phyloP scores from a whole-genome alignment of 2,888 invertebrate species.

The Phoronis australis region DNA sequence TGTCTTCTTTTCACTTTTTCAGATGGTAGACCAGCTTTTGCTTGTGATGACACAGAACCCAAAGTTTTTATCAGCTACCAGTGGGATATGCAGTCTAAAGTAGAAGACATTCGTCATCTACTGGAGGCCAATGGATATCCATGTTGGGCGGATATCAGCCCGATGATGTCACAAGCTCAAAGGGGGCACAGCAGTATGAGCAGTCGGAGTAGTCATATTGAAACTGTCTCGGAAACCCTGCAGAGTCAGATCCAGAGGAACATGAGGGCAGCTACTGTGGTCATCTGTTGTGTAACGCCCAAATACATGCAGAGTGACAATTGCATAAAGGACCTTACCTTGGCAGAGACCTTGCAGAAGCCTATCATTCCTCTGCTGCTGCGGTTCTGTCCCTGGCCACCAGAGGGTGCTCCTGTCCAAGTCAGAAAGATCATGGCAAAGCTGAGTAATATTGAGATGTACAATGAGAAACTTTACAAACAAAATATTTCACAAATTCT shows the following conservation, averaged over 20 bases:
- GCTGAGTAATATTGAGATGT: slow-evolving; percentile 37
- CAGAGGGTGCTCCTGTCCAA: slow-evolving; percentile 39
- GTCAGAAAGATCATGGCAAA: slow-evolving; percentile 37
- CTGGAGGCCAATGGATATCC: slow-evolving; percentile 33
- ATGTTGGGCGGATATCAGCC: slow-evolving; percentile 44
- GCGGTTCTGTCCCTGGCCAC: slow-evolving; percentile 37
- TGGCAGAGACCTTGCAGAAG: slow-evolving; percentile 43
- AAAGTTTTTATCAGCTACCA: slow-evolving; percentile 46
- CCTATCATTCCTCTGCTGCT: slow-evolving; percentile 44
- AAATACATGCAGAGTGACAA: slow-evolving; percentile 50
- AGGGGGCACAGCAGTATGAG: slow-evolving; percentile 36
- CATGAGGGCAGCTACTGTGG: slow-evolving; percentile 38
- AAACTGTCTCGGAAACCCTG: slow-evolving; percentile 26
- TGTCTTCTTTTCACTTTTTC: no score
- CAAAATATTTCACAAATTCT: slow-evolving; percentile 36
- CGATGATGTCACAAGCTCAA: slow-evolving; percentile 25
- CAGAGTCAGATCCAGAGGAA: slow-evolving; percentile 41
- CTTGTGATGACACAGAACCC: slow-evolving; percentile 22
- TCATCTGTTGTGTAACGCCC: slow-evolving; percentile 44
- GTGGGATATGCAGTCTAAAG: slow-evolving; percentile 48
- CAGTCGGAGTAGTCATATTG: slow-evolving; percentile 25
- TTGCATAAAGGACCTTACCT: slow-evolving; percentile 44
- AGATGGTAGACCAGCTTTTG: no score
- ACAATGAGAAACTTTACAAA: slow-evolving; percentile 43
- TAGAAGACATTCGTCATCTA: slow-evolving; percentile 38